Evolutionary conservation across 2,797 vertebrate genomes (phyloP).

Genomic region (Chanos chanos): DNA sequence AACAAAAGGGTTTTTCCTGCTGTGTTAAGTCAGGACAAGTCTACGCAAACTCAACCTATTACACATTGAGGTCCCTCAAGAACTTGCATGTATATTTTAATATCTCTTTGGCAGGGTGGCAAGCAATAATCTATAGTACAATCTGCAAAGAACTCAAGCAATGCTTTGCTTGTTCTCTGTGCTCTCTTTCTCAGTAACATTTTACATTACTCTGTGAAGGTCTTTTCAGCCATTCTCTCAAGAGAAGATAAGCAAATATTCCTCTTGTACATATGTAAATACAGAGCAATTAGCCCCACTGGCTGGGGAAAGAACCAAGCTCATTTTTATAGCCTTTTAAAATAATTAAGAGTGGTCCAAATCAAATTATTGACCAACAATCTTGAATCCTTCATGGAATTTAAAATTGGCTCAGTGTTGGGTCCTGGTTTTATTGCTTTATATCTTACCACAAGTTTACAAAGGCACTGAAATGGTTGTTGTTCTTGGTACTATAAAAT

Average conservation of each 20-base stretch:
- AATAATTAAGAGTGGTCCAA: not conserved
- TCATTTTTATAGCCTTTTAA: conserved; percentile 20
- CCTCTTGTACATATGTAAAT: conserved; percentile 2
- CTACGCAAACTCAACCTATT: conserved; percentile 32
- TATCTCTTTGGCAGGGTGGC: not conserved
- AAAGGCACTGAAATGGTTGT: no score
- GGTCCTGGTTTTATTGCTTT: conserved; percentile 41
- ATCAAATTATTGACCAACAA: not conserved
- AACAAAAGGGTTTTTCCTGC: conserved; percentile 34
- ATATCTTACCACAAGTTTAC: no score
- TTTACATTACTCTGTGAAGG: not conserved
- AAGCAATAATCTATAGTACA: conserved; percentile 1
- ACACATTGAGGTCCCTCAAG: conserved; percentile 59
- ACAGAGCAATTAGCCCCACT: not conserved
- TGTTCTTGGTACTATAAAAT: no score
- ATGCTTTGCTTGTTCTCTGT: conserved; percentile 18
- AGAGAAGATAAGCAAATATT: not conserved
- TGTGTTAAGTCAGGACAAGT: conserved; percentile 15
- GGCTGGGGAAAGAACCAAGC: not conserved
- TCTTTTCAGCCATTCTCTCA: not conserved
- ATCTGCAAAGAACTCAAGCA: not conserved
- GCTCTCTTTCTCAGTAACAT: conserved; percentile 3
- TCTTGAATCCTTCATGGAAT: no score
- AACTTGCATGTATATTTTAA: not conserved
- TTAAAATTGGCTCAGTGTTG: no score